A percentile compares a stretch with the other conserved stretches of the same genome.
phyloP scores from a whole-genome alignment of 2,888 invertebrate genomes.

The Eupithecia exiguata region DNA sequence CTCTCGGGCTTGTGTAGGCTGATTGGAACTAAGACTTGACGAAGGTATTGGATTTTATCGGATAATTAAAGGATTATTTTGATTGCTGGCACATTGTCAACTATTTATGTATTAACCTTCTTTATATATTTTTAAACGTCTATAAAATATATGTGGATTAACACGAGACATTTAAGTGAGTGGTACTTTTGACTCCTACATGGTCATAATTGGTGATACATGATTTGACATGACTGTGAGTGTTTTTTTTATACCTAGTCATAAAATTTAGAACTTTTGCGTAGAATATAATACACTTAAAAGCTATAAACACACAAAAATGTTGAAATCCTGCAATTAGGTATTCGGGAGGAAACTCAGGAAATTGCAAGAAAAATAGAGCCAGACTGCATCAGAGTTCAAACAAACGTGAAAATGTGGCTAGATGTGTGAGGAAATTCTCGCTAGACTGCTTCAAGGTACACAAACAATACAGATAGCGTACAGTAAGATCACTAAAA shows the following conservation, averaged over 20 bases:
- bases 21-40: conserved; percentile 37
- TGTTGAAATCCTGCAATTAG: not conserved
- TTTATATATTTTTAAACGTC: not conserved
- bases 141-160: too few relatives aligned
- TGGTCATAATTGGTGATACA: not conserved
- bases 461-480: not conserved
- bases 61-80: conserved; percentile 19
- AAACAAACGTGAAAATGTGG: conserved; percentile 29
- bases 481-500: not conserved
- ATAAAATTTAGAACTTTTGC: not conserved
- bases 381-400: conserved; percentile 25
- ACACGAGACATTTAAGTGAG: too few relatives aligned
- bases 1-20: conserved; percentile 17
- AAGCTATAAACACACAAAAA: not conserved
- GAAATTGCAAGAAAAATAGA: conserved; percentile 23
- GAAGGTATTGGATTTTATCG: conserved; percentile 33
- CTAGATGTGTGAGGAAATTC: conserved; percentile 18
- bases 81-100: conserved; percentile 4
- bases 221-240: not conserved
- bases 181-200: too few relatives aligned
- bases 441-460: conserved; percentile 10
- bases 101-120: not conserved
- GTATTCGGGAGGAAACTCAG: not conserved
- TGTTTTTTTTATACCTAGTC: not conserved
- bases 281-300: not conserved